A percentile compares a stretch with the other conserved stretches of the same genome.
Evolutionary conservation across 2,888 invertebrate species (phyloP).

Genomic region (Candidula unifasciata): DNA sequence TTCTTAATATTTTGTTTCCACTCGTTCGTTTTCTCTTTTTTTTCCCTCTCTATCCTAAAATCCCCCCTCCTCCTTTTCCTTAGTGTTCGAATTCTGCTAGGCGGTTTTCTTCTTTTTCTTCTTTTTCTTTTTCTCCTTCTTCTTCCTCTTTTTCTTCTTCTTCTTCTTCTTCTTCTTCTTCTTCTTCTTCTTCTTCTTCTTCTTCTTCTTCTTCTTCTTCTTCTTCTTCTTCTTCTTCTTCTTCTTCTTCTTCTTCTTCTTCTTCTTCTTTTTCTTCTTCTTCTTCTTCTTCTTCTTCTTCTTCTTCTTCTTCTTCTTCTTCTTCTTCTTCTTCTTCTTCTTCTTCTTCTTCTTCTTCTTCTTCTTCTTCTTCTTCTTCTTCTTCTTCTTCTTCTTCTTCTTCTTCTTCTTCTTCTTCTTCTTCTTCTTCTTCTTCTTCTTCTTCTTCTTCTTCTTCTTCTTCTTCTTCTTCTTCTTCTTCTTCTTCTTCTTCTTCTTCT

Average conservation of each 20-base stretch:
- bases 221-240: slow-evolving; percentile 17
- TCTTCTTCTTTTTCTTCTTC: slow-evolving; percentile 4
- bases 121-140: background rate
- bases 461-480: no score
- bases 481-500: background rate
- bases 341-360: background rate
- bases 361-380: background rate
- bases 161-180: background rate
- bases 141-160: slow-evolving; percentile 1
- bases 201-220: slow-evolving; percentile 10
- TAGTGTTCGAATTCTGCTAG: no score
- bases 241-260: slow-evolving; percentile 23
- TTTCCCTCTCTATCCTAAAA: no score
- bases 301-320: slow-evolving; percentile 7
- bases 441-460: background rate
- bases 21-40: no score
- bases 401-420: background rate
- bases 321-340: slow-evolving; percentile 23
- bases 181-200: slow-evolving; percentile 32
- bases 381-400: background rate
- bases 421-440: background rate
- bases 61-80: no score
- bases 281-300: no score
- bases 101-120: background rate
- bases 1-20: no score